Evolutionary conservation across 2,113 vertebrate species (phyloP).

Genomic region (Eurystomus gularis): DNA sequence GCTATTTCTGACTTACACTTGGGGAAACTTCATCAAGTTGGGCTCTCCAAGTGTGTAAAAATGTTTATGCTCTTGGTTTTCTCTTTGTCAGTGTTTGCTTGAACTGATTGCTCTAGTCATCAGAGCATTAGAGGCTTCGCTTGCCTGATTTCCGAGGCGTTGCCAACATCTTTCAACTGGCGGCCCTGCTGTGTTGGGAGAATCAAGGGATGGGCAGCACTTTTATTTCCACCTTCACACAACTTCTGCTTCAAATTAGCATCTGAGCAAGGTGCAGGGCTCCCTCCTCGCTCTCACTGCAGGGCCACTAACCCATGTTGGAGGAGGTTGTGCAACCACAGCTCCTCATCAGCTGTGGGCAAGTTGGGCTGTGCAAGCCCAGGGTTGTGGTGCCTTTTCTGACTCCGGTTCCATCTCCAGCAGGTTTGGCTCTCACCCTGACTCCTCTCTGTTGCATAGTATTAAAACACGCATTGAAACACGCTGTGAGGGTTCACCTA

Average conservation of each 20-base stretch:
- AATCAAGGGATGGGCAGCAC: neutral
- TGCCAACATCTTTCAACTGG: neutral
- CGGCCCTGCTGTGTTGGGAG: neutral
- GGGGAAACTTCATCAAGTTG: neutral
- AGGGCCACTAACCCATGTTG: neutral
- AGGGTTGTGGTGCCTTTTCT: neutral
- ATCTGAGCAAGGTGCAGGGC: neutral
- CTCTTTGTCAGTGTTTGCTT: neutral
- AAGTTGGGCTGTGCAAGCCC: fast-evolving
- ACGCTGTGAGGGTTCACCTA: neutral
- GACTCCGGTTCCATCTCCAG: neutral
- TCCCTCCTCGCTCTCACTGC: neutral
- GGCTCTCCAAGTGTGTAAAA: neutral
- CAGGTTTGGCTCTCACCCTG: neutral
- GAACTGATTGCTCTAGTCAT: neutral
- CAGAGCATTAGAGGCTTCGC: neutral
- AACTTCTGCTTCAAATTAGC: neutral
- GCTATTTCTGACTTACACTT: neutral
- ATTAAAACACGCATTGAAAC: neutral
- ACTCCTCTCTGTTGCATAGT: no score
- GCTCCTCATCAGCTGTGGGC: fast-evolving
- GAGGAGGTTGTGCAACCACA: fast-evolving
- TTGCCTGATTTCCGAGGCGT: neutral
- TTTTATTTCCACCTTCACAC: neutral
- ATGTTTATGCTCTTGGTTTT: neutral